Evolutionary conservation across 1,140 invertebrate species (phyloP), one percentile per base, ranked within the genome.

Genomic region (Hylaeus volcanicus): DNA sequence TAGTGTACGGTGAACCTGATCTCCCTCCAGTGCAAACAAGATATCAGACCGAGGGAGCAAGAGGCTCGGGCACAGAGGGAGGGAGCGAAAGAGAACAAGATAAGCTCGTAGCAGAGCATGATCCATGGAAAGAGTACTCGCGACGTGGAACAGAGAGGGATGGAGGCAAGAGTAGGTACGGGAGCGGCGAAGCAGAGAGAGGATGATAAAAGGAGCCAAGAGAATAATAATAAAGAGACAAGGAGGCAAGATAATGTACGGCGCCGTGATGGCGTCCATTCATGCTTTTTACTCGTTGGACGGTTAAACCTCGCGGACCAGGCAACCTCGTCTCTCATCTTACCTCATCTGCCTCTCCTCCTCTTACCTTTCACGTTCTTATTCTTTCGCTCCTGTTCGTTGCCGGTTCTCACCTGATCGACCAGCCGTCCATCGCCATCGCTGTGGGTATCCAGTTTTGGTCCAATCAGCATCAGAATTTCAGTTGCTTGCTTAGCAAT

Each of bases 281-380:
- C 88, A 89, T 89, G 86, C 86, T 89, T 88, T 89, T 89, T 89
- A 88, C 77, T 89, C 86, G 88, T 88, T 89, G 88, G 88, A 55
- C 72, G 82, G 77, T 81, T 79, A 71, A 82, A 86, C 64, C 72
- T 83, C 74, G 68, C 72, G 53, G 76, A 61, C 64, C n/a, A 70
- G 61, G 39, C 68, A 66, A 37, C 51, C 61, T 84, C 75, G 56
- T 83, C 79, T 82, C 73, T 79, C 60, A 66, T 65, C 68, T 74
- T 71, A 11, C 48, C 64, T 83, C 74, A 60, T 66, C 81, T 84
- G 68, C 15, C 64, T 53, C 3, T 45, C 69, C 63, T 63, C n/a
- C n/a, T 72, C 68, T 68, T 56, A 4, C 39, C 64, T 55, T 80
- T 61, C 37, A 75, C 58, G 43, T n/a, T 80, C 82, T 72, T 45